A percentile compares a stretch with the other conserved stretches of the same genome.
These are phyloP conservation scores for Furcula furcula DNA, from an alignment of 2,888 invertebrate genomes.

Conservation along the genomic window DNA sequence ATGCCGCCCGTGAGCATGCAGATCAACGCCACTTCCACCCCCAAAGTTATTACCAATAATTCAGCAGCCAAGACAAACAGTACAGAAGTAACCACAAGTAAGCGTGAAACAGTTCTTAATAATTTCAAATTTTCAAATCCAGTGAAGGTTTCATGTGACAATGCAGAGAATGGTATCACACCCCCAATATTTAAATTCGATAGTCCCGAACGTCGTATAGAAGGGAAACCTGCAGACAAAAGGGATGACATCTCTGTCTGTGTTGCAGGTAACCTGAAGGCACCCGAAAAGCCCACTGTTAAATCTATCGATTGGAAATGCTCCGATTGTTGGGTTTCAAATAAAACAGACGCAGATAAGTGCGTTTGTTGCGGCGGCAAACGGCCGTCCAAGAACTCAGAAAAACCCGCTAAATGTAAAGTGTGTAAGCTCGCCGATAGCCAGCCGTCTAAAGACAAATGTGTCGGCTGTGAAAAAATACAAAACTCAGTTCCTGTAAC, in stretches of 20 bases:
- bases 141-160: slow-evolving; percentile 39
- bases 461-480: slow-evolving; percentile 41
- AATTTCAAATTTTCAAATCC: slow-evolving; percentile 55
- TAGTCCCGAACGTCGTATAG: slow-evolving; percentile 44
- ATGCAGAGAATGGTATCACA: slow-evolving; percentile 14
- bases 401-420: slow-evolving; percentile 30
- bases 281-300: slow-evolving; percentile 12
- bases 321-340: slow-evolving; percentile 45
- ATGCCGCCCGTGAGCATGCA: slow-evolving; percentile 7
- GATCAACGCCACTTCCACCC: slow-evolving; percentile 14
- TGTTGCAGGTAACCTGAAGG: slow-evolving; percentile 29
- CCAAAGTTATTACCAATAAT: slow-evolving; percentile 10
- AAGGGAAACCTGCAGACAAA: slow-evolving; percentile 20
- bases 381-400: slow-evolving; percentile 16
- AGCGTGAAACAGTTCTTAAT: slow-evolving; percentile 26
- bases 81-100: slow-evolving; percentile 20
- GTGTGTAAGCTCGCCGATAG: slow-evolving; percentile 39
- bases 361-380: slow-evolving; percentile 52
- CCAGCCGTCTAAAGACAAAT: slow-evolving; percentile 35
- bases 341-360: slow-evolving; percentile 37
- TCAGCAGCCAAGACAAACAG: slow-evolving; percentile 7
- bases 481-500: slow-evolving; percentile 12
- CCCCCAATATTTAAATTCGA: slow-evolving; percentile 46
- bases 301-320: slow-evolving; percentile 43
- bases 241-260: slow-evolving; percentile 23